Conservation (phyloP, 37 sponge, comb jelly and placozoan species). For the Spongilla lacustris region DNA sequence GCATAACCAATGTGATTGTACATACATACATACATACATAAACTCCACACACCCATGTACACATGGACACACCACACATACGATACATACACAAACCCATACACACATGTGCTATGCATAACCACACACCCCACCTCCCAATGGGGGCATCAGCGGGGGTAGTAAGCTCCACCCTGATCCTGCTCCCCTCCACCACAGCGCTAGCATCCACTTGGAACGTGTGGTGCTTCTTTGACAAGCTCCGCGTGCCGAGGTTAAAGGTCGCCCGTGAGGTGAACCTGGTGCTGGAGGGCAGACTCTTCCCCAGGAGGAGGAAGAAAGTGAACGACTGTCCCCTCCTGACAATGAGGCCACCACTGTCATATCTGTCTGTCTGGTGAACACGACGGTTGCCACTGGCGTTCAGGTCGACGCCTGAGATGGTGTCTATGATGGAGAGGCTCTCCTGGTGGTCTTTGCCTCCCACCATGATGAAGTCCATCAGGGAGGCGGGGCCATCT, state of each 20-base stretch:
- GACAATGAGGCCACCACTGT: conserved; percentile 35
- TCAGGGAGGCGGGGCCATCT: background rate
- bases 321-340: conserved; percentile 59
- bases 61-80: no score
- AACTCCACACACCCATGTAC: no score
- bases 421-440: background rate
- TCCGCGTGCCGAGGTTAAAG: background rate
- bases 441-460: background rate
- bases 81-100: background rate
- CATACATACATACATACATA: background rate
- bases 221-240: conserved; percentile 5
- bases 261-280: background rate
- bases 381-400: background rate
- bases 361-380: conserved; percentile 46
- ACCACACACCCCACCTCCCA: conserved; percentile 20
- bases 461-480: background rate
- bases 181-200: conserved; percentile 4
- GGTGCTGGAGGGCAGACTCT: conserved; percentile 23
- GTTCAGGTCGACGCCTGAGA: conserved; percentile 11
- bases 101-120: background rate
- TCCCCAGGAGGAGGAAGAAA: conserved; percentile 25
- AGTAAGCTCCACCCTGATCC: conserved; percentile 29
- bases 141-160: conserved; percentile 42
- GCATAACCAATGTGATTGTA: no score
- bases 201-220: conserved; percentile 20